phyloP scores from a whole-genome alignment of 2,113 vertebrate genomes.

The Xenus cinereus region DNA sequence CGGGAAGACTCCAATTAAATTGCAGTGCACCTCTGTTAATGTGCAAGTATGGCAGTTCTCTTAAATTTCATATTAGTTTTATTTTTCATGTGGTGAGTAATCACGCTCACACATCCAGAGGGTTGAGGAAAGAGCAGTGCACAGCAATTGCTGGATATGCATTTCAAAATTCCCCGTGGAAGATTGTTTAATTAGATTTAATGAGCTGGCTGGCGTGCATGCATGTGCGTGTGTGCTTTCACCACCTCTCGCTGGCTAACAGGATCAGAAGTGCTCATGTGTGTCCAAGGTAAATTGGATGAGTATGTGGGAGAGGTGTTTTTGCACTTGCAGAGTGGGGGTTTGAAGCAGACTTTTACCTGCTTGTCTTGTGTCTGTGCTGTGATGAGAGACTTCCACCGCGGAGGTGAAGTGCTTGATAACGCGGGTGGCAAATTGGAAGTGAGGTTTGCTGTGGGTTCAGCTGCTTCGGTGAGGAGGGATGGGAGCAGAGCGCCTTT shows the following conservation, averaged over 20 bases:
- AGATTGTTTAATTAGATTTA: slow-evolving; percentile 40
- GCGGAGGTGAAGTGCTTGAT: background rate
- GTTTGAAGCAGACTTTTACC: background rate
- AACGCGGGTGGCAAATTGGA: background rate
- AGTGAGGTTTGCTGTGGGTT: background rate
- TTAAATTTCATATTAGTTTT: background rate
- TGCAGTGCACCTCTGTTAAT: background rate
- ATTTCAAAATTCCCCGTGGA: slow-evolving; percentile 34
- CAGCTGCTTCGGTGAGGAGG: background rate
- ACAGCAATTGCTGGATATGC: slow-evolving; percentile 10
- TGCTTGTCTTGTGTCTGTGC: background rate
- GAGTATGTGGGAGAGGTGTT: background rate
- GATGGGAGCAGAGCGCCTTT: background rate
- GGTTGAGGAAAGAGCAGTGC: slow-evolving; percentile 14
- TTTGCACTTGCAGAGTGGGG: background rate
- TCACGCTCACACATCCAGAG: background rate
- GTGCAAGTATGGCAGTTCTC: background rate
- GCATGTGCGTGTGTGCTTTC: slow-evolving; percentile 2
- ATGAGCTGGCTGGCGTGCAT: slow-evolving; percentile 35
- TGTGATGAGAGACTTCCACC: background rate
- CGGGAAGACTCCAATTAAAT: background rate
- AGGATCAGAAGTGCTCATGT: slow-evolving; percentile 8
- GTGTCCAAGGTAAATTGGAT: background rate
- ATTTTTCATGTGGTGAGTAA: slow-evolving; percentile 30
- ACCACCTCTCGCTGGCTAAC: background rate